These are phyloP conservation scores for Ophonus ardosiacus DNA, from an alignment of 2,888 invertebrate genomes.

Conservation along the genomic window DNA sequence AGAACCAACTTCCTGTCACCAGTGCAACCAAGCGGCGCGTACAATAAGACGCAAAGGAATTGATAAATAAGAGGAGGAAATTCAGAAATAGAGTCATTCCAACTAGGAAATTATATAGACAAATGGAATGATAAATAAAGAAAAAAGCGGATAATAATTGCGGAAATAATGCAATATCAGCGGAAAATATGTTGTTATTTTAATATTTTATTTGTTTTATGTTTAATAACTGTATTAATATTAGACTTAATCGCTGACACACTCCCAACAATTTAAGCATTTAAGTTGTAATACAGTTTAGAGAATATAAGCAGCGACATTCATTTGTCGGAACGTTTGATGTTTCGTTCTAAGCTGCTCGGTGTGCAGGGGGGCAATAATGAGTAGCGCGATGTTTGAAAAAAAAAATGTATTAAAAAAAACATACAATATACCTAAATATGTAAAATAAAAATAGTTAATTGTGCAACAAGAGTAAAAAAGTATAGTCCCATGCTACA, in stretches of 20 bases:
- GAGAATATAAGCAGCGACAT: too few relatives aligned
- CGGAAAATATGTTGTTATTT: slow-evolving; percentile 7
- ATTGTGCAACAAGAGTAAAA: too few relatives aligned
- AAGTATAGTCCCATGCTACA: too few relatives aligned
- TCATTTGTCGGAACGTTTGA: too few relatives aligned
- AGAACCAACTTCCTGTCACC: slow-evolving; percentile 45
- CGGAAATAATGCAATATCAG: slow-evolving; percentile 25
- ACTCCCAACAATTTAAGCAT: too few relatives aligned
- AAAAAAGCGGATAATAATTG: slow-evolving; percentile 1
- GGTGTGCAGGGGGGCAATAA: too few relatives aligned
- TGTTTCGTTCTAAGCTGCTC: too few relatives aligned
- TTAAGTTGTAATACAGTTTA: too few relatives aligned
- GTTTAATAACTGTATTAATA: not conserved
- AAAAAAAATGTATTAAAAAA: too few relatives aligned
- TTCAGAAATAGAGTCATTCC: not conserved
- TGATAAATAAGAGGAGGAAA: slow-evolving; percentile 18
- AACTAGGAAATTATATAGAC: slow-evolving; percentile 7
- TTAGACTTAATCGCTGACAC: not conserved
- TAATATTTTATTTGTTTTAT: not conserved
- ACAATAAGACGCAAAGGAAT: slow-evolving; percentile 1
- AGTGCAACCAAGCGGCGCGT: slow-evolving; percentile 32
- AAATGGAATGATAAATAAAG: slow-evolving; percentile 4
- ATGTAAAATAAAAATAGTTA: too few relatives aligned
- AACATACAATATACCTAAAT: too few relatives aligned
- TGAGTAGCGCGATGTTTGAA: too few relatives aligned